Percentiles rank a stretch among this genome's conserved stretches.
phyloP scores from a whole-genome alignment of 1,140 invertebrate genomes.

The Solenopsis invicta region DNA sequence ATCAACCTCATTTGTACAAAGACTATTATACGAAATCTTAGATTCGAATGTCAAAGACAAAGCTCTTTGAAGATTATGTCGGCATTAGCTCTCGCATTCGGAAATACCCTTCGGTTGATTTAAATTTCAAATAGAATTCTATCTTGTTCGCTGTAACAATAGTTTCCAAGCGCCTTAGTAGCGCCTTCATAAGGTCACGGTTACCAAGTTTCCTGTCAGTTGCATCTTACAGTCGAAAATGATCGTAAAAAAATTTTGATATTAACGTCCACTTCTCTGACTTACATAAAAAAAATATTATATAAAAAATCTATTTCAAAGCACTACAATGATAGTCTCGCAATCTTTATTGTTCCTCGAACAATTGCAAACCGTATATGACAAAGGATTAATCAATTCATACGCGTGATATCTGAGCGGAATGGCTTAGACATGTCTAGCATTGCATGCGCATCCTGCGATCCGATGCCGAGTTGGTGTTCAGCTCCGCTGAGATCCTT shows the following conservation, averaged over 20 bases:
- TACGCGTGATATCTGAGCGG: conserved; percentile 21
- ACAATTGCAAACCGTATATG: conserved; percentile 4
- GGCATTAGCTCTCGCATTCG: conserved; percentile 16
- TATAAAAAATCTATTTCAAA: background rate
- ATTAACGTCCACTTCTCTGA: background rate
- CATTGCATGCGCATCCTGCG: conserved; percentile 50
- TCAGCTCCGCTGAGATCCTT: conserved; percentile 18
- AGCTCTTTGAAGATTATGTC: conserved; percentile 34
- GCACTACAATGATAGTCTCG: background rate
- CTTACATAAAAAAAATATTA: background rate
- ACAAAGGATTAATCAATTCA: conserved; percentile 36
- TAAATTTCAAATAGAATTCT: conserved; percentile 60
- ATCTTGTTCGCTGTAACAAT: conserved; percentile 26
- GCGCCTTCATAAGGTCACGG: conserved; percentile 47
- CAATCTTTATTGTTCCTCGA: background rate
- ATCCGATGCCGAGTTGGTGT: conserved; percentile 43
- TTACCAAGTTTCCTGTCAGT: conserved; percentile 33
- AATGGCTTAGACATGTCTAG: conserved; percentile 52
- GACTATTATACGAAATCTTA: conserved; percentile 21
- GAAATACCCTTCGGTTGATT: conserved; percentile 29
- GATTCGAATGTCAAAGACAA: conserved; percentile 46
- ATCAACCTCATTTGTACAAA: background rate
- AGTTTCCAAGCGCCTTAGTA: conserved; percentile 35
- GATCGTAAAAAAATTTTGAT: background rate
- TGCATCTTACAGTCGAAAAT: conserved; percentile 6